Evolutionary conservation across 2,113 vertebrate genomes (phyloP), one percentile per base, ranked within the genome.

Genomic region (Chascanopsetta lugubris): DNA sequence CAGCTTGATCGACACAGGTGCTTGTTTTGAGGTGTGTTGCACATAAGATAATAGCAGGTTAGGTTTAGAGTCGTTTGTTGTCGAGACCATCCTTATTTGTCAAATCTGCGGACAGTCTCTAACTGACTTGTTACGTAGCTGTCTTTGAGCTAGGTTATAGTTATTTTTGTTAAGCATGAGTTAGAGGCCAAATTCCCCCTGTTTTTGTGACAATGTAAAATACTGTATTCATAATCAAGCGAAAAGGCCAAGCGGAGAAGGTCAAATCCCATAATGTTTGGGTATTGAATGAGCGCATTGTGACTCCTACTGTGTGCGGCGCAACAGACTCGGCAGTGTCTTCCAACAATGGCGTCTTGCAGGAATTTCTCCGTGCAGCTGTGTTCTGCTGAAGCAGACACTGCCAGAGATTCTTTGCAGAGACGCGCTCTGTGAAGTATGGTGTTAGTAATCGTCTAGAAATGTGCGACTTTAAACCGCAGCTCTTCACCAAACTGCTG

Each of bases 271-370:
- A 34, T 46, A 72, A 49, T 56, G 22, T 46, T 32, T n/a, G 6
- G 15, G 8, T 25, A 29, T 42, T 86, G 84, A 91, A 88, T 83
- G 77, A 73, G 27, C 34, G 69, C 67, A 88, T 90, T 92, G 86
- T 91, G 56, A 80, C 77, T 82, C 73, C 72, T 51, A 72, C 77
- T 46, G 34, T 53, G 45, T 54, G 65, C 17, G 45, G 69, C 54
- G 55, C 60, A 75, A 89, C 85, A 90, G 77, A 85, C 71, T 56
- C 50, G 1, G 62, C 72, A 87, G 75, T 92, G 90, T 90, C 67
- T 66, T 72, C 66, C 65, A 87, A 91, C 88, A 87, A 88, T 85
- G 87, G 69, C 77, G 50, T 69, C 80, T 85, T 79, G 72, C 80
- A 83, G 67, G 61, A 79, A 77, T 66, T 72, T 81, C 25, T 79